Base-by-base conservation (phyloP, 2,888 invertebrate genomes). In the Anodontia alba region DNA sequence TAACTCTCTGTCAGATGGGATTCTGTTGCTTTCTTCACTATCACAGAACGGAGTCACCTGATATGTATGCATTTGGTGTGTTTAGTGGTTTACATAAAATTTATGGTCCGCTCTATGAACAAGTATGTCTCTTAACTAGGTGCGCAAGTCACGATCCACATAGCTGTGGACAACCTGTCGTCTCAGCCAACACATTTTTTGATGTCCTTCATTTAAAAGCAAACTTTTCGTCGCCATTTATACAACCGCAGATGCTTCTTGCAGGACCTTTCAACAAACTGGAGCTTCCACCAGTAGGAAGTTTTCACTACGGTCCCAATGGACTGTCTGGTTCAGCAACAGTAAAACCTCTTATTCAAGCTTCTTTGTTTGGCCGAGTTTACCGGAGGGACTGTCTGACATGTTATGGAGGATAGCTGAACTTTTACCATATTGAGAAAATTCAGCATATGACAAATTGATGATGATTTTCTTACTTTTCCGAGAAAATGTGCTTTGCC, bases 61-160 rank as follows among this genome's bases (percentile, higher is more conserved):
- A 84, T 36, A 66, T 79, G 5, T 92, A 86, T 68, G 92, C 89
- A 0, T 84, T 92, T 54, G 92, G 91, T 0, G 91, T 90, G 0
- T 91, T 91, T 76, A 87, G 89, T 73, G 90, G 91, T 0, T 73
- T 89, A 2, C 91, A 91, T 76, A 87, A 86, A 0, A 69, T 81
- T 20, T 81, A 88, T 43, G 91, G 90, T 0, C 57, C 76, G 2
- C 90, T 90, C 70, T 91, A 89, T 82, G 74, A 90, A 3, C 89
- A 91, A 78, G 83, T 89, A 8, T 92, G 92, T 62, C 80, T 87
- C 5, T 62, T 92, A 1, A 76, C 91, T 10, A 88, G 80, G 66
- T 92, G 92, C 62, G 80, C 80, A 15, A 82, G 83, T 36, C 51
- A 46, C 15, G 66, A 77, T 0, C 57, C 72, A 15, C 38, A 72